Evolutionary conservation across 2,888 invertebrate species (phyloP).

Genomic region (Trachelus troglodyta): DNA sequence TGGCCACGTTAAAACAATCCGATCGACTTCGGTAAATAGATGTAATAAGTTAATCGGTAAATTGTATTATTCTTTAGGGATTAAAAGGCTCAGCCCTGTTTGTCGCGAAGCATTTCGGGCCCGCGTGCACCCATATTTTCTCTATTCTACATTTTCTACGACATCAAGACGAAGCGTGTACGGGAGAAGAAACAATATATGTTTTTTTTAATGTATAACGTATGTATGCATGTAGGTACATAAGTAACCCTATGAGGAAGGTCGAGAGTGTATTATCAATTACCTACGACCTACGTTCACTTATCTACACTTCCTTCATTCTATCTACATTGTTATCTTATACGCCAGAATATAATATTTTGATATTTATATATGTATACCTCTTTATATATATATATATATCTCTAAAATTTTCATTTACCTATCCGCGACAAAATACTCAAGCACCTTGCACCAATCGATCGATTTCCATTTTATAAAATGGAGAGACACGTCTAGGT

Average conservation of each 20-base stretch:
- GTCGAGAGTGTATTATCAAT: background rate
- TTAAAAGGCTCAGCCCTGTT: background rate
- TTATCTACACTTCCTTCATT: constrained; percentile 4
- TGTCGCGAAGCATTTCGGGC: background rate
- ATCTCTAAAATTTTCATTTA: background rate
- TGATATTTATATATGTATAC: constrained; percentile 1
- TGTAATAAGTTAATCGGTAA: background rate
- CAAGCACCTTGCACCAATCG: background rate
- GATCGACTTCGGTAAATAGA: background rate
- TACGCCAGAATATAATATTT: background rate
- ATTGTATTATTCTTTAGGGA: background rate
- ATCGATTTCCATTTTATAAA: background rate
- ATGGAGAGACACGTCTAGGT: background rate
- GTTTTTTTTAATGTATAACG: background rate
- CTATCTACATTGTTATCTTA: background rate
- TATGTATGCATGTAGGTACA: constrained; percentile 1
- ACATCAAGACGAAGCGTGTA: background rate
- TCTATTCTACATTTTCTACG: background rate
- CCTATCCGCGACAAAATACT: background rate
- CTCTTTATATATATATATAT: background rate
- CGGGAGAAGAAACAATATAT: background rate
- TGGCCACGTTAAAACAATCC: background rate
- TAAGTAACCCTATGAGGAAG: background rate
- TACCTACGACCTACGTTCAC: background rate
- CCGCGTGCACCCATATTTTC: background rate